Percentiles rank a stretch among this genome's conserved stretches.
phyloP scores from a whole-genome alignment of 2,888 invertebrate species.

The Drosophila eohydei region DNA sequence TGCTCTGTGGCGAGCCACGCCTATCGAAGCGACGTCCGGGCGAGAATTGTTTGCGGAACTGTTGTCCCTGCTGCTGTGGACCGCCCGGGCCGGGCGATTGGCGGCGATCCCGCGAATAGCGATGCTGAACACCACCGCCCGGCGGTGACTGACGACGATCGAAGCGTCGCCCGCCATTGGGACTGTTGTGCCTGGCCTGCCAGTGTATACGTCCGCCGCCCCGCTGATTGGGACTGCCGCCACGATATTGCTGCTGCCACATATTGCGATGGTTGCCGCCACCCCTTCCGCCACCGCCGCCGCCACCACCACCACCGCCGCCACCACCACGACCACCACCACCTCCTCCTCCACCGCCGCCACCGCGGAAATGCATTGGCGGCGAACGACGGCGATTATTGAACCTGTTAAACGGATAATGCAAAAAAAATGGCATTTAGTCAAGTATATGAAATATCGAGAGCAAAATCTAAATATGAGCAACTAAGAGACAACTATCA shows the following conservation, averaged over 20 bases:
- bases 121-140: slow-evolving; percentile 48
- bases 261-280: slow-evolving; percentile 73
- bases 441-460: neutral
- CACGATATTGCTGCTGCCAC: slow-evolving; percentile 66
- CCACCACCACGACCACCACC: slow-evolving; percentile 51
- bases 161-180: slow-evolving; percentile 72
- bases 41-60: slow-evolving; percentile 80
- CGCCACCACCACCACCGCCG: slow-evolving; percentile 55
- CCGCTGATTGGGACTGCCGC: slow-evolving; percentile 74
- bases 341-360: slow-evolving; percentile 69
- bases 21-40: slow-evolving; percentile 78
- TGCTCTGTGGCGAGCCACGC: slow-evolving; percentile 73
- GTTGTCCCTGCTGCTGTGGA: slow-evolving; percentile 61
- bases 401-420: slow-evolving; percentile 65
- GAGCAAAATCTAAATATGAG: neutral
- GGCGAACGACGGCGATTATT: slow-evolving; percentile 82
- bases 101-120: slow-evolving; percentile 66
- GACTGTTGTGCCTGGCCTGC: slow-evolving; percentile 81
- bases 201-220: slow-evolving; percentile 78
- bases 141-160: slow-evolving; percentile 71
- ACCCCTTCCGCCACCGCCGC: slow-evolving; percentile 63
- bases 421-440: slow-evolving; percentile 7
- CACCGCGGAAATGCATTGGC: slow-evolving; percentile 69
- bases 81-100: slow-evolving; percentile 61
- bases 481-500: neutral